Percentiles rank a stretch among this genome's conserved stretches.
Evolutionary conservation across 1,140 invertebrate genomes (phyloP).

Genomic region (Drosophila pseudoobscura): DNA sequence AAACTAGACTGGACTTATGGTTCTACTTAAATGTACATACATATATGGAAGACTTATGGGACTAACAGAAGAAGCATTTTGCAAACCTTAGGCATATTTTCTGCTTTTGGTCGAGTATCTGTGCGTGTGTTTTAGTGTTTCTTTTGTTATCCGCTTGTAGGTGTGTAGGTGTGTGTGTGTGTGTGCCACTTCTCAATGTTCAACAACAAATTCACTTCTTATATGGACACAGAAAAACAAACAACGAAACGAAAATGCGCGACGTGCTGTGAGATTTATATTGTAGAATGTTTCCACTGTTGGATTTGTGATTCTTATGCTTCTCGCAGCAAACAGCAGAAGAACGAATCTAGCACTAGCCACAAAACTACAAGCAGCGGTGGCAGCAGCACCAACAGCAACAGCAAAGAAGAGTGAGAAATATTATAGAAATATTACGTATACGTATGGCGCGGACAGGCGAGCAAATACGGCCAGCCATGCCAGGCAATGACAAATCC

Average conservation of each 20-base stretch:
- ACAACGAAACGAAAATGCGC: slow-evolving; percentile 26
- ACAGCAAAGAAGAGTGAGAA: slow-evolving; percentile 14
- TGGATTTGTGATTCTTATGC: slow-evolving; percentile 36
- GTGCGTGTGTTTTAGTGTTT: slow-evolving; percentile 17
- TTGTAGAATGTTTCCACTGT: slow-evolving; percentile 4
- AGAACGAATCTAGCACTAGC: background rate
- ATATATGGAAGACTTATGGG: background rate
- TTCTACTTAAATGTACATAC: slow-evolving; percentile 21
- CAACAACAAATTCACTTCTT: slow-evolving; percentile 60
- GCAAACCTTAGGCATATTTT: slow-evolving; percentile 76
- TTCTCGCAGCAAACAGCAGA: slow-evolving; percentile 15
- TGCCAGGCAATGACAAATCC: slow-evolving; percentile 78
- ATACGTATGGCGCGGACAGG: slow-evolving; percentile 57
- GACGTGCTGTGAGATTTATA: slow-evolving; percentile 9
- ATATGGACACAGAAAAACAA: slow-evolving; percentile 67
- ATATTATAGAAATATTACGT: slow-evolving; percentile 71
- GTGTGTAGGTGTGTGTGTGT: slow-evolving; percentile 37
- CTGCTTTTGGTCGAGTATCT: slow-evolving; percentile 40
- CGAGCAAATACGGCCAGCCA: slow-evolving; percentile 34
- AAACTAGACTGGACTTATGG: slow-evolving; percentile 59
- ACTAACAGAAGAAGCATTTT: slow-evolving; percentile 38
- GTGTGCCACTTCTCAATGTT: slow-evolving; percentile 53
- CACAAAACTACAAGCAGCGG: no score
- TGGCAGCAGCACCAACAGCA: background rate
- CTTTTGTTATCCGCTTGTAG: slow-evolving; percentile 18